Percentiles rank a stretch among this genome's conserved stretches.
Evolutionary conservation across 1,140 invertebrate species (phyloP).

Genomic region (Steinernema khuongi): DNA sequence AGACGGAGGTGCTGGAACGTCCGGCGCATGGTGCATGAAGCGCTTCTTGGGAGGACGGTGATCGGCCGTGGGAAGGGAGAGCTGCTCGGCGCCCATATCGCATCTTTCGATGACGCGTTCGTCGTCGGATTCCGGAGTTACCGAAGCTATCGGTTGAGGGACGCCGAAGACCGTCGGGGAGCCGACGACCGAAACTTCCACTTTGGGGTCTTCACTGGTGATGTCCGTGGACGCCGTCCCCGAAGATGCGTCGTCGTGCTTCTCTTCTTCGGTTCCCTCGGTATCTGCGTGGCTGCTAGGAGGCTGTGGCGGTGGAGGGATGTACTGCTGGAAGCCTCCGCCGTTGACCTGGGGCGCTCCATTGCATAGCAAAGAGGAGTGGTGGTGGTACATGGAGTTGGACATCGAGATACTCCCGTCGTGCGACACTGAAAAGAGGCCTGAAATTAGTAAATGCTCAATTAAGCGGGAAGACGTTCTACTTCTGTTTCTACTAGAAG

Average conservation of each 20-base stretch:
- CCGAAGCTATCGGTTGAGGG: background rate
- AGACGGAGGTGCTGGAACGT: background rate
- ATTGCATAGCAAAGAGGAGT: background rate
- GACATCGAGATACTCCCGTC: background rate
- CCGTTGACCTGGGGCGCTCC: background rate
- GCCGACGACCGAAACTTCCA: constrained; percentile 26
- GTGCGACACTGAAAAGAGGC: background rate
- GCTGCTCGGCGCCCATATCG: background rate
- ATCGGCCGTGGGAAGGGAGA: background rate
- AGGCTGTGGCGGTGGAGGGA: background rate
- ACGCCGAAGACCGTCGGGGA: constrained; percentile 25
- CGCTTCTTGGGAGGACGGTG: constrained; percentile 2
- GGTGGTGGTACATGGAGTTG: background rate
- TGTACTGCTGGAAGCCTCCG: background rate
- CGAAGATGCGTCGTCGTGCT: background rate
- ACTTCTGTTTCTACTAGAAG: no score
- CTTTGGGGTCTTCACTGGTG: background rate
- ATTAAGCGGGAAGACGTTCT: no score
- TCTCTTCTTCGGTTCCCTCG: background rate
- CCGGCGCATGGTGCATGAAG: constrained; percentile 6
- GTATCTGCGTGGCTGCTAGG: background rate
- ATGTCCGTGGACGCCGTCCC: background rate
- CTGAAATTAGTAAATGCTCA: background rate
- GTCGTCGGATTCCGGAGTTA: constrained; percentile 5
- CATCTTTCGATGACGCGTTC: background rate